Evolutionary conservation across 2,888 invertebrate species (phyloP).

Genomic region (Archips crataeganus): DNA sequence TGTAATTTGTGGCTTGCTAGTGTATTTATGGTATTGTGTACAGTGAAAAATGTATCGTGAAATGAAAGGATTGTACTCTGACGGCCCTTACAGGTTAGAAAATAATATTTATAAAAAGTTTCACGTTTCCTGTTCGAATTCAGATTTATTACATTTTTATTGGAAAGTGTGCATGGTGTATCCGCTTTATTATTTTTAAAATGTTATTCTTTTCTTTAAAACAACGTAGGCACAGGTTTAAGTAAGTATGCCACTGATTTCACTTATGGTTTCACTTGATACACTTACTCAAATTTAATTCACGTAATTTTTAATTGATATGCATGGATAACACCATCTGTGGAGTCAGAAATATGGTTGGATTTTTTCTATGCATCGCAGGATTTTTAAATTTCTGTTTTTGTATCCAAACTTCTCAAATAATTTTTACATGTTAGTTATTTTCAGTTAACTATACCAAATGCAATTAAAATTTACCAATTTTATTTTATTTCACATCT

Average conservation of each 20-base stretch:
- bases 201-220: background rate
- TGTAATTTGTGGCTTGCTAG: conserved; percentile 50
- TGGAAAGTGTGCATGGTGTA: conserved; percentile 46
- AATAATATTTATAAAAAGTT: conserved; percentile 36
- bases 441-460: too few species aligned
- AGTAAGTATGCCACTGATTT: conserved; percentile 50
- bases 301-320: conserved; percentile 9
- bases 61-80: conserved; percentile 78
- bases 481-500: too few species aligned
- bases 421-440: too few species aligned
- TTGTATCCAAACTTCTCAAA: too few species aligned
- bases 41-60: conserved; percentile 71
- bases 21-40: conserved; percentile 49
- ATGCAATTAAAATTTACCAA: too few species aligned
- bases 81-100: conserved; percentile 79
- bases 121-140: conserved; percentile 40
- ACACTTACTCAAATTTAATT: conserved; percentile 10
- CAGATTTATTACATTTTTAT: conserved; percentile 24
- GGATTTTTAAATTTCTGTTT: background rate
- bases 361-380: background rate
- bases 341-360: background rate
- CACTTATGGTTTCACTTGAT: conserved; percentile 52
- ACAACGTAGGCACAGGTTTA: background rate
- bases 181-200: conserved; percentile 36
- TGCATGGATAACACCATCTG: background rate